Base-by-base conservation (phyloP, 2,888 invertebrate species). In the Philopedon plagiatum region DNA sequence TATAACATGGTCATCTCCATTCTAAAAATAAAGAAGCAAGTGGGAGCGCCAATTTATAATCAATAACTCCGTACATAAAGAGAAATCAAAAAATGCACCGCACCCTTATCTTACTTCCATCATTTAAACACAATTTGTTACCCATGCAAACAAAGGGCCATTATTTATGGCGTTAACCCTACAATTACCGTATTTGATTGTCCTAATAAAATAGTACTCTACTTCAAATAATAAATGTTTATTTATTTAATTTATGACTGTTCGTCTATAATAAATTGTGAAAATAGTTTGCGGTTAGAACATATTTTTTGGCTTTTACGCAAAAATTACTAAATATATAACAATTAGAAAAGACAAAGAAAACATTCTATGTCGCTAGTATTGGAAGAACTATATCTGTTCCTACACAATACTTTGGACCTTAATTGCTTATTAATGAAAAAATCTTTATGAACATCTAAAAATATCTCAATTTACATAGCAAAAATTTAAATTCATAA, bases 181-280 rank as follows among this genome's bases (percentile, higher is more conserved):
- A 71, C 71, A 71, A 71, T 71, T 71, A 71, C 39, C 58, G 62
- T 65, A 39, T 71, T 65, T 34, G 41, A 71, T 71, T 65, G 71
- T 60, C 71, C 60, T 64, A 71, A 71, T 71, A 65, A 71, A 71
- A 64, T 62, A 44, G 60, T 49, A 49, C 49, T 26, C 49, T 49
- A 49, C 49, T 49, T 23, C 26, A 49, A 49, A 49, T 49, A 49
- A 49, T 26, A 13, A 19, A 49, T 26, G 49, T 49, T 49, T 26
- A 49, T 49, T 23, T 13, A 26, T 26, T 13, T 26, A 26, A 49
- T 49, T 49, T 49, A 49, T 49, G 49, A 7, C 13, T 9, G 26
- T 23, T 13, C 1, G 7, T 49, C n/a, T 26, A 49, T 13, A 49
- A 49, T 49, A 49, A 26, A 49, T 26, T 26, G 26, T 19, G 13